Base-by-base conservation (phyloP, 2,113 vertebrate species). In the Arenaria interpres region DNA sequence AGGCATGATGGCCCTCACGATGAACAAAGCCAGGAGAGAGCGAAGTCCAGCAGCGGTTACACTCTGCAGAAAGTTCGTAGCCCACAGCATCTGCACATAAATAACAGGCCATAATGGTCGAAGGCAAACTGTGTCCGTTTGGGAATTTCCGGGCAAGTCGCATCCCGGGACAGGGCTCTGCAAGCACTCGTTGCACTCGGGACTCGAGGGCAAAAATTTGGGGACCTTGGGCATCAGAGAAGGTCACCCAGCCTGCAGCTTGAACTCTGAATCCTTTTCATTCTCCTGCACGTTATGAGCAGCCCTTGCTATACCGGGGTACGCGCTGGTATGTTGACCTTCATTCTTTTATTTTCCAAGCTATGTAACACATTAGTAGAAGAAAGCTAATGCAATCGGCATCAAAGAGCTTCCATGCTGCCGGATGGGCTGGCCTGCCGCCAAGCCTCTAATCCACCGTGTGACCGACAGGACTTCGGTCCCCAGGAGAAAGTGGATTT, bases 291-390 rank as follows among this genome's bases (percentile, higher is more conserved):
- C 82, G 24, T 89, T 91, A 89, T 62, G 91, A 95, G 92, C 94
- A 92, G 93, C 93, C 87, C 83, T 90, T 57, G 72, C 78, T 97
- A 46, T 59, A 74, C 35, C 78, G 35, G 84, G 56, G 85, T 88
- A 97, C 91, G 85, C 62, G 91, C 95, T 89, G 91, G n/a, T 69
- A n/a, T 25, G 77, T 35, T 97, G 96, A 96, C 96, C 96, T 98
- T 97, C 96, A 97, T 97, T 93, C 92, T 95, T 85, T 90, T 94
- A 90, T 98, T 98, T 98, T 96, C 96, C 95, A 89, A 95, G 95
- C 95, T 97, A 51, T 94, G 96, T 97, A 94, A 94, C 96, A 97
- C 95, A 93, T 94, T 96, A 94, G 91, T 32, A 93, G 83, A 91
- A 60, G 93, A 93, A 97, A 96, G 94, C 96, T 96, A 97, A 97